Percentiles rank a stretch among this genome's conserved stretches.
phyloP scores from a whole-genome alignment of 2,113 vertebrate genomes.

The Corydoras maculifer region DNA sequence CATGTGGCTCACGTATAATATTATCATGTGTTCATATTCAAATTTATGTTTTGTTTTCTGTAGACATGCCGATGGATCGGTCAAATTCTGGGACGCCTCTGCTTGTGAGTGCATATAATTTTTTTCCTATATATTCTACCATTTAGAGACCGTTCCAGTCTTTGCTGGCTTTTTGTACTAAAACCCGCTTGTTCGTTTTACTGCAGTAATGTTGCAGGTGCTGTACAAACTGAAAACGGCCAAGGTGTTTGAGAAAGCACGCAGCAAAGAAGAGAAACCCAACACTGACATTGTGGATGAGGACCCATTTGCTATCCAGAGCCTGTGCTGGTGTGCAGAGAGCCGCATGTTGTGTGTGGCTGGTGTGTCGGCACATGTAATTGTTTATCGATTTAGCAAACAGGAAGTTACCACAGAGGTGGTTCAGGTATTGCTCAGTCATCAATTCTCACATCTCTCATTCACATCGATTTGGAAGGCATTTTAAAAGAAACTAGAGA shows the following conservation, averaged over 20 bases:
- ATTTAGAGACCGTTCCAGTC: background rate
- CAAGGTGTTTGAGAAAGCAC: constrained; percentile 93
- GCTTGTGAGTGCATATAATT: constrained; percentile 71
- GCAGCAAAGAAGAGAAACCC: constrained; percentile 84
- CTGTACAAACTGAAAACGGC: constrained; percentile 97
- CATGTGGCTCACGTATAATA: background rate
- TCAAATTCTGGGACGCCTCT: constrained; percentile 98
- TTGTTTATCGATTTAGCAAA: constrained; percentile 94
- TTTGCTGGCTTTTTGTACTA: background rate
- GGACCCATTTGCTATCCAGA: constrained; percentile 96
- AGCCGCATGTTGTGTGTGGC: constrained; percentile 91
- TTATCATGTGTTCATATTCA: background rate
- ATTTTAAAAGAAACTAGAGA: background rate
- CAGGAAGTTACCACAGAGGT: constrained; percentile 85
- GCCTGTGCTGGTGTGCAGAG: constrained; percentile 92
- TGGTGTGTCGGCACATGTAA: constrained; percentile 90
- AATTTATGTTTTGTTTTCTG: constrained; percentile 28
- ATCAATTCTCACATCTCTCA: background rate
- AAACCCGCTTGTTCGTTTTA: constrained; percentile 23
- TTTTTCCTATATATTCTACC: background rate
- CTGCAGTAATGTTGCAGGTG: constrained; percentile 88
- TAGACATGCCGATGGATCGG: constrained; percentile 93
- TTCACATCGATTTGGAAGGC: background rate
- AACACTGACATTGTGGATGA: constrained; percentile 89
- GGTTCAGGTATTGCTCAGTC: constrained; percentile 69